Base-by-base conservation (phyloP, 1,140 invertebrate genomes). In the Liolophura sinensis region DNA sequence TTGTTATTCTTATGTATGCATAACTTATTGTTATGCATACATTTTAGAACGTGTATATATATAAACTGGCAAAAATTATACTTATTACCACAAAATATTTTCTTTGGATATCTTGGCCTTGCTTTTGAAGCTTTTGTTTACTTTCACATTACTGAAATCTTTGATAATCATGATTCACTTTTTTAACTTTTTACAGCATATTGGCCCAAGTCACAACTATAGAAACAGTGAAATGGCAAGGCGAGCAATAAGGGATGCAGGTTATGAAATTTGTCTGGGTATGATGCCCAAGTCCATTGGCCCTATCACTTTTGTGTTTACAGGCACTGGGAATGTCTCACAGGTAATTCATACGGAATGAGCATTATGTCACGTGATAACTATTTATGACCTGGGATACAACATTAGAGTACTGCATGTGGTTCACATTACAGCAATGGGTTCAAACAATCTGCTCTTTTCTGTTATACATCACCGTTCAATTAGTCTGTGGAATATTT, bases 251-350 rank as follows among this genome's bases (percentile, higher is more conserved):
- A 85, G 98, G 57, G 98, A 99, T 83, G 94, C 94, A 48, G 98
- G 97, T 0, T 99, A 99, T 80, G 97, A 99, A 86, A 97, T 99
- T 51, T 91, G 97, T 0, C 84, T 99, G 47, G 96, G 95, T 18
- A 92, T 96, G 85, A 95, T 99, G 94, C 98, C 98, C 16, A 94
- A 95, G 80, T 99, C 97, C 0, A 91, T 99, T 62, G 98, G 97
- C 0, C 97, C 98, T 0, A 84, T 99, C 3, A 98, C 95, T 0
- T 98, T 99, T 85, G 92, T 99, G 1, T 99, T 99, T 78, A 99
- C 97, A 12, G 98, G 98, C 6, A 94, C 94, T 16, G 90, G 84
- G 12, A 91, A 91, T 82, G 89, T 91, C 1, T 89, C 88, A 16
- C 87, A 89, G 81, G 87, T 85, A 73, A 57, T 56, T 40, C 16